Evolutionary conservation across 2,797 vertebrate genomes (phyloP).

Genomic region (Numenius phaeopus): DNA sequence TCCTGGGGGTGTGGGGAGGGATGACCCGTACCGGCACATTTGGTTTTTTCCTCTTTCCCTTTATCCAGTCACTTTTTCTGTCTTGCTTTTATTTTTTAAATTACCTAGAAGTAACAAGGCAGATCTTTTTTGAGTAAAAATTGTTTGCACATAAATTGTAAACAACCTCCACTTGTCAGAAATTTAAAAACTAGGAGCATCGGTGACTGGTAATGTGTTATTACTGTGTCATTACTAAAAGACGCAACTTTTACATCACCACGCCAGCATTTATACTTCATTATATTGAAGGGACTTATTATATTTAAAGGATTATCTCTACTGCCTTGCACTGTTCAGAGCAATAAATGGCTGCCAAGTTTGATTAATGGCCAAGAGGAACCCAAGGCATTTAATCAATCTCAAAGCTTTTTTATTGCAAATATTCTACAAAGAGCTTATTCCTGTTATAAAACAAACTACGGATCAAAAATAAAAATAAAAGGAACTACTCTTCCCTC

Average conservation of each 20-base stretch:
- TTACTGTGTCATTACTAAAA: not conserved
- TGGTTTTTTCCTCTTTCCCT: not conserved
- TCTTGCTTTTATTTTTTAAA: not conserved
- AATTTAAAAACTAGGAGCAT: not conserved
- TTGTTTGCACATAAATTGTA: not conserved
- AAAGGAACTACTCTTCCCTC: not conserved
- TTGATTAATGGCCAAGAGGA: slow-evolving; percentile 68
- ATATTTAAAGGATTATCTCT: slow-evolving; percentile 48
- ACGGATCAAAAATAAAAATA: slow-evolving; percentile 6
- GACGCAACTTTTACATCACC: not conserved
- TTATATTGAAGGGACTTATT: slow-evolving; percentile 17
- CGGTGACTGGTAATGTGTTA: not conserved
- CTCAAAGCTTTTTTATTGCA: slow-evolving; percentile 47
- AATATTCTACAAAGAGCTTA: slow-evolving; percentile 34
- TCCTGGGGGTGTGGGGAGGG: not conserved
- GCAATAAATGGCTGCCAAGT: slow-evolving; percentile 65
- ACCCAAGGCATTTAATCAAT: slow-evolving; percentile 58
- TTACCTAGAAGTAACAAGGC: not conserved
- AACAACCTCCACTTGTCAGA: not conserved
- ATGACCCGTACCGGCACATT: accelerated
- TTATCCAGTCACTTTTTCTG: not conserved
- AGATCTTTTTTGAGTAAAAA: not conserved
- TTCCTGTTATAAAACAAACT: slow-evolving; percentile 30
- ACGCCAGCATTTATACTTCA: not conserved
- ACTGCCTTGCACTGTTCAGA: slow-evolving; percentile 19